Conservation (phyloP, 2,888 invertebrate species). For the Diloba caeruleocephala region DNA sequence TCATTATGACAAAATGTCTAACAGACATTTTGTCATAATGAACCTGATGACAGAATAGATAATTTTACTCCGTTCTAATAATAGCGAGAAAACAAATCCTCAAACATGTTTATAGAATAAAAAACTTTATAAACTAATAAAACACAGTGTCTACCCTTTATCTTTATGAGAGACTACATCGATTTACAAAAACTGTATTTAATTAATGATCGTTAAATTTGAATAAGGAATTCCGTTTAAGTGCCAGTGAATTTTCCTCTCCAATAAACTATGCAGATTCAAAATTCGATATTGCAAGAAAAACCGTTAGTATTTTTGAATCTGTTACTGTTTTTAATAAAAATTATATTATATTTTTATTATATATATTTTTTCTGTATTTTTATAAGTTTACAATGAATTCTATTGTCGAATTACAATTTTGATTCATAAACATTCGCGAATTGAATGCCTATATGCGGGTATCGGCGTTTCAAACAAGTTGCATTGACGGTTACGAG, state of each 20-base stretch:
- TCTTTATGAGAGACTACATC: conserved; percentile 61
- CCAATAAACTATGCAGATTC: conserved; percentile 16
- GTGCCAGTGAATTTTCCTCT: conserved; percentile 13
- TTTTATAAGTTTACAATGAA: no score
- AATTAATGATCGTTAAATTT: conserved; percentile 44
- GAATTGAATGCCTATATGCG: no score
- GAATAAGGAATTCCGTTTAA: conserved; percentile 22
- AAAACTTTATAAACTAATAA: conserved; percentile 5
- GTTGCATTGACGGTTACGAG: no score
- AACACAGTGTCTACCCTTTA: conserved; percentile 58
- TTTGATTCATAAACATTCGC: no score
- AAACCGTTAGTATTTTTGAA: conserved; percentile 2
- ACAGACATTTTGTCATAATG: no score
- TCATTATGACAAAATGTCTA: no score
- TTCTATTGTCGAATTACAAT: no score
- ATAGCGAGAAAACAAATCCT: no score
- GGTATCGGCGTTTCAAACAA: no score
- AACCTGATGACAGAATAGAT: no score
- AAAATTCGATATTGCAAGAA: conserved; percentile 2
- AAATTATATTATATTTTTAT: not conserved
- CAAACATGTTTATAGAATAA: not conserved
- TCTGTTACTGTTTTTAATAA: not conserved
- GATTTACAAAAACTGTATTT: conserved; percentile 58
- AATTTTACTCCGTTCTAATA: no score
- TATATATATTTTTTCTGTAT: no score